phyloP scores from a whole-genome alignment of 2,797 vertebrate species.

The Gallirallus australis region DNA sequence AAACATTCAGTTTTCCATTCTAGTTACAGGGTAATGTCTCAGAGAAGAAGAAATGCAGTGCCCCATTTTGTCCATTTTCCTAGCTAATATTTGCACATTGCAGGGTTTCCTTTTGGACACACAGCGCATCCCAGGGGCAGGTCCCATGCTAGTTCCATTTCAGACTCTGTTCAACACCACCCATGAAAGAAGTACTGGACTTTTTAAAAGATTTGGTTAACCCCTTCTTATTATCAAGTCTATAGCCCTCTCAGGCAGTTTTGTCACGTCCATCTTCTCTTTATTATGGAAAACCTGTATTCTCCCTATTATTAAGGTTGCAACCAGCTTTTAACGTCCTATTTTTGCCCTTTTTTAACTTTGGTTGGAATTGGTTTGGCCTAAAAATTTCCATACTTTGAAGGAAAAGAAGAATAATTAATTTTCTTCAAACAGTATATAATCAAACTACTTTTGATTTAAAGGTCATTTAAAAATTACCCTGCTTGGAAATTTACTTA shows the following conservation, averaged over 20 bases:
- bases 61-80: background rate
- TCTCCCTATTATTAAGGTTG: constrained; percentile 16
- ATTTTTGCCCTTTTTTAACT: constrained; percentile 59
- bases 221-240: background rate
- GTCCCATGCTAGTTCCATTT: background rate
- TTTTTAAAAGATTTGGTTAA: background rate
- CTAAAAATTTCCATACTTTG: constrained; percentile 67
- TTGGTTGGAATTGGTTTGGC: constrained; percentile 45
- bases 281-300: constrained; percentile 39
- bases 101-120: background rate
- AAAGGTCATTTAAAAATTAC: constrained; percentile 59
- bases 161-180: background rate
- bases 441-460: constrained; percentile 64
- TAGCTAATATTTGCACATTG: background rate
- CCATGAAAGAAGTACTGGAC: background rate
- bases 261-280: constrained; percentile 16
- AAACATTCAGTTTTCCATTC: background rate
- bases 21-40: background rate
- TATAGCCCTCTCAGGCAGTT: constrained; percentile 15
- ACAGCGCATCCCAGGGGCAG: background rate
- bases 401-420: constrained; percentile 65
- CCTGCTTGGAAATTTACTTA: constrained; percentile 38
- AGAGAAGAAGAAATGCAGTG: background rate
- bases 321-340: constrained; percentile 35
- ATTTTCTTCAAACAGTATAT: constrained; percentile 68